phyloP scores from a whole-genome alignment of 2,888 invertebrate genomes.

The Nomada fabriciana region DNA sequence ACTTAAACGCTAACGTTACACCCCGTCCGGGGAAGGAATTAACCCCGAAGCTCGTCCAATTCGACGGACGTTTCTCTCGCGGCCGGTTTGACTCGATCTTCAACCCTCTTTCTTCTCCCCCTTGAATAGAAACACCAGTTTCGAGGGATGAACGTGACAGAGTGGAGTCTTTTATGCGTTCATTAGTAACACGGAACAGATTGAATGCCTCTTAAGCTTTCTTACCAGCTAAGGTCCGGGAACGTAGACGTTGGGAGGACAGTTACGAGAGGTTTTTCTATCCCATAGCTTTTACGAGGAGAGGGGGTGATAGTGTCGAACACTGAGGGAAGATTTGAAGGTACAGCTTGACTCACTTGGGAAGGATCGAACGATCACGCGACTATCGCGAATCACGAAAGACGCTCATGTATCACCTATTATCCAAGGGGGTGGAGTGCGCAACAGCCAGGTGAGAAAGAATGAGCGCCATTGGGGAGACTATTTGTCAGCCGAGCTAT shows the following conservation, averaged over 20 bases:
- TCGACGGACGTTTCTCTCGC: conserved; percentile 33
- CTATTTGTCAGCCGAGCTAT: conserved; percentile 45
- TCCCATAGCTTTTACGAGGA: conserved; percentile 57
- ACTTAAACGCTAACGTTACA: conserved; percentile 44
- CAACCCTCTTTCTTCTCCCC: conserved; percentile 9
- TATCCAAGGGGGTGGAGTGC: conserved; percentile 19
- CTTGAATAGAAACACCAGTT: conserved; percentile 35
- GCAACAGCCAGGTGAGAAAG: conserved; percentile 37
- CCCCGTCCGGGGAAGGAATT: conserved; percentile 42
- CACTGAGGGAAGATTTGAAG: conserved; percentile 50
- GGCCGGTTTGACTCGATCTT: not conserved
- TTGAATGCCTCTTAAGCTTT: conserved; percentile 76
- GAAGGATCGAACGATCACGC: conserved; percentile 50
- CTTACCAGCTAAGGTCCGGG: conserved; percentile 50
- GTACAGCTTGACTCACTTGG: conserved; percentile 44
- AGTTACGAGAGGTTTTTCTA: conserved; percentile 58
- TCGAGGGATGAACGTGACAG: conserved; percentile 47
- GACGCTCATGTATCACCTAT: conserved; percentile 45
- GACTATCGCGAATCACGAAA: conserved; percentile 39
- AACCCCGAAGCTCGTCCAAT: conserved; percentile 29
- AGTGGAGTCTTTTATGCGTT: conserved; percentile 78
- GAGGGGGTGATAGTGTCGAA: not conserved
- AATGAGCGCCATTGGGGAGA: conserved; percentile 30
- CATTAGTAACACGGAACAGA: conserved; percentile 81
- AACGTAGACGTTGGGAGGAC: conserved; percentile 31